Conservation (phyloP, 1,140 invertebrate genomes). For the Rhopalosiphum padi region DNA sequence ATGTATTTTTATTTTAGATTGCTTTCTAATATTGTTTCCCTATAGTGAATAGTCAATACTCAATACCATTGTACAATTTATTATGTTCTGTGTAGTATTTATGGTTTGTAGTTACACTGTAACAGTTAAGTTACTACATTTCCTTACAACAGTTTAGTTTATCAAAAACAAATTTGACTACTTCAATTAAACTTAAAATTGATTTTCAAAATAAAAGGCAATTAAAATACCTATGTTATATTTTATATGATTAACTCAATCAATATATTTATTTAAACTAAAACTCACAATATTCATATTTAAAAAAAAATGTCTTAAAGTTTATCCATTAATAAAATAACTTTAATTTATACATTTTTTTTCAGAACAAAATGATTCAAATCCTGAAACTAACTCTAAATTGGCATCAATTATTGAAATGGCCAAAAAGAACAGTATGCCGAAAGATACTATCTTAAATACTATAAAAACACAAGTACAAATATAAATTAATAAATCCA, state of each 20-base stretch:
- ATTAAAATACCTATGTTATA: background rate
- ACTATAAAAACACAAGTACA: conserved; percentile 65
- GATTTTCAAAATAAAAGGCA: background rate
- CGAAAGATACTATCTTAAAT: conserved; percentile 68
- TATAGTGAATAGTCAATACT: too few species aligned
- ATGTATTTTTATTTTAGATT: background rate
- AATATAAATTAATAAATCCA: background rate
- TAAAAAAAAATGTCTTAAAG: background rate
- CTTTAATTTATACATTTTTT: background rate
- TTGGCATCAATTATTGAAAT: conserved; percentile 68
- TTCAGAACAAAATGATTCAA: conserved; percentile 60
- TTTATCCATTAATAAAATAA: too few species aligned
- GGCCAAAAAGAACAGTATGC: conserved; percentile 70
- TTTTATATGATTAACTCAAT: background rate
- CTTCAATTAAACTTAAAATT: background rate
- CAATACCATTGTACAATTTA: too few species aligned
- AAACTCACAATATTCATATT: background rate
- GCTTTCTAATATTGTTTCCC: background rate
- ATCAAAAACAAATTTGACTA: background rate
- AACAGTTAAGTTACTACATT: background rate
- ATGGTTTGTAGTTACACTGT: background rate
- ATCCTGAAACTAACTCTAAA: conserved; percentile 68
- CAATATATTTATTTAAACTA: background rate
- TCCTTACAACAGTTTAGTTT: background rate
- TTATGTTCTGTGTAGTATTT: background rate